phyloP scores from a whole-genome alignment of 2,113 vertebrate genomes.

The Pandion haliaetus region DNA sequence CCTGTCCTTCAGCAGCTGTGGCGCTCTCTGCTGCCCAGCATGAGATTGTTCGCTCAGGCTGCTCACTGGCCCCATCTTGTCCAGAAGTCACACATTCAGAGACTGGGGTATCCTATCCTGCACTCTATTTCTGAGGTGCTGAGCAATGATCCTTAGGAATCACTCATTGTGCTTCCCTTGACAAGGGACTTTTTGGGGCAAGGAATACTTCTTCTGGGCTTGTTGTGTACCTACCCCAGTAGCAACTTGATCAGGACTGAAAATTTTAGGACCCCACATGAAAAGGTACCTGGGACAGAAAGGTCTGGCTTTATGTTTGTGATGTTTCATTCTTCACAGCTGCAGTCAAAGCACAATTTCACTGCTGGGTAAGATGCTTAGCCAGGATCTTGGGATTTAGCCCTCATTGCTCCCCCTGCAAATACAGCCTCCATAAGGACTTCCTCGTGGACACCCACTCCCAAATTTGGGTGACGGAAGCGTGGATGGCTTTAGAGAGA shows the following conservation, averaged over 20 bases:
- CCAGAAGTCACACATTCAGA: background rate
- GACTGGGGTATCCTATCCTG: background rate
- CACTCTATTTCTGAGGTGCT: background rate
- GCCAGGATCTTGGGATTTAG: background rate
- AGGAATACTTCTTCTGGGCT: background rate
- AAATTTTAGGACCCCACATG: background rate
- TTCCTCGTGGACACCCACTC: background rate
- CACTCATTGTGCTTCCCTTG: background rate
- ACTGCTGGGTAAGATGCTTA: background rate
- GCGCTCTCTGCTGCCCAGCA: background rate
- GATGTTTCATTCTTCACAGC: background rate
- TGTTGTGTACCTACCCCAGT: background rate
- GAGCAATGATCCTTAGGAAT: background rate
- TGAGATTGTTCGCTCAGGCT: background rate
- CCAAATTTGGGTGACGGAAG: too few relatives aligned
- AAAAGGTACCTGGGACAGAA: background rate
- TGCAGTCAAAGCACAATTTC: background rate
- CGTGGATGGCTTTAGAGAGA: background rate
- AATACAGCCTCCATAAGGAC: background rate
- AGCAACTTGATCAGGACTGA: background rate
- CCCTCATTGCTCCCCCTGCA: background rate
- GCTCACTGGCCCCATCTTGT: background rate
- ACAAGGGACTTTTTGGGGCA: background rate
- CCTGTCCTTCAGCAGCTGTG: background rate
- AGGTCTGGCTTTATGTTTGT: background rate